A percentile compares a stretch with the other conserved stretches of the same genome.
phyloP scores from a whole-genome alignment of 2,797 vertebrate genomes.

The Macroramphosus scolopax region DNA sequence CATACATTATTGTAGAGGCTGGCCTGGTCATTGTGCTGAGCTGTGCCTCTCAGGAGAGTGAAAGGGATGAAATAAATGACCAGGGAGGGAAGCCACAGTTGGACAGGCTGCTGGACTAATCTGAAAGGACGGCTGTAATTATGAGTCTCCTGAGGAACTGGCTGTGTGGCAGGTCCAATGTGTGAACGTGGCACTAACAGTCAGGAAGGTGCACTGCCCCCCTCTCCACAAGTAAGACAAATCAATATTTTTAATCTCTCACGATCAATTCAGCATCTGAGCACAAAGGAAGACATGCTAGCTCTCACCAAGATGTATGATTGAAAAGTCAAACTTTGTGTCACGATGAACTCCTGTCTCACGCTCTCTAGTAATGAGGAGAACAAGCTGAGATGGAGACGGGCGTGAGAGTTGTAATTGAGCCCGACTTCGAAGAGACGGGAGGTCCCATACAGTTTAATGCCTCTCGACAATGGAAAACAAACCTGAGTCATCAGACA shows the following conservation, averaged over 20 bases:
- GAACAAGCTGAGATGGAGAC: conserved; percentile 17
- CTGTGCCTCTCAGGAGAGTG: conserved; percentile 86
- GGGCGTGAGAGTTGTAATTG: conserved; percentile 20
- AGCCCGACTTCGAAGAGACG: conserved; percentile 21
- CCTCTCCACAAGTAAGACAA: conserved; percentile 84
- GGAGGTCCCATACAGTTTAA: conserved; percentile 12
- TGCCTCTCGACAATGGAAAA: conserved; percentile 8
- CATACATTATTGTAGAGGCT: conserved; percentile 91
- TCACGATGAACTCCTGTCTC: conserved; percentile 33
- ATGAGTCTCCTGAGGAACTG: conserved; percentile 91
- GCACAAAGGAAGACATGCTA: conserved; percentile 93
- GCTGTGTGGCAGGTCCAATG: conserved; percentile 87
- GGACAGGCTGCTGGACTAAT: conserved; percentile 92
- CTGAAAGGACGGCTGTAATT: conserved; percentile 93
- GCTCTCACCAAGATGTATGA: conserved; percentile 90
- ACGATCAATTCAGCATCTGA: conserved; percentile 94
- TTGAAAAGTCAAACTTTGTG: conserved; percentile 95
- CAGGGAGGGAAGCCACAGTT: conserved; percentile 72
- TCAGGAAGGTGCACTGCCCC: conserved; percentile 69
- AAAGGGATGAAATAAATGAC: conserved; percentile 86
- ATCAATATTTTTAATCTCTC: conserved; percentile 99
- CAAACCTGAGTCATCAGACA: not conserved
- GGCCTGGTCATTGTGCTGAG: conserved; percentile 89
- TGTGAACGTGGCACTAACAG: conserved; percentile 90
- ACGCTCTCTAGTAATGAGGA: conserved; percentile 38